A percentile compares a stretch with the other conserved stretches of the same genome.
These are phyloP conservation scores for Triplophysa rosa DNA, from an alignment of 2,113 vertebrate genomes.

Conservation along the genomic window DNA sequence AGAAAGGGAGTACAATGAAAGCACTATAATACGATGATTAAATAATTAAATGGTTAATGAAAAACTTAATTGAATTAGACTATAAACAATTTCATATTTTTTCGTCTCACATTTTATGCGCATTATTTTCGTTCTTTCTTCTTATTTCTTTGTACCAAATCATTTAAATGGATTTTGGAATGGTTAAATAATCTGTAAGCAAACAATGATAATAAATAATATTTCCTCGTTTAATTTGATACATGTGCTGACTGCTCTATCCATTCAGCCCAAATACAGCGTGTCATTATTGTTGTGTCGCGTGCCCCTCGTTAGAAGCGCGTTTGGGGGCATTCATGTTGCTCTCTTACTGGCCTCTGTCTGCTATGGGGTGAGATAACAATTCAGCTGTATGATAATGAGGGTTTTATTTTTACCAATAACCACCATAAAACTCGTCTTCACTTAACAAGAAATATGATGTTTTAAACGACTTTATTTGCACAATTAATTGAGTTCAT, in stretches of 20 bases:
- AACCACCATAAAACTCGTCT: slow-evolving; percentile 25
- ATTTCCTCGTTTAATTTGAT: slow-evolving; percentile 32
- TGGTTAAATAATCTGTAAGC: neutral
- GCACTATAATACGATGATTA: neutral
- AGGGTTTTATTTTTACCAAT: slow-evolving; percentile 42
- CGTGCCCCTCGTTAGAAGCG: slow-evolving; percentile 62
- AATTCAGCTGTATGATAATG: slow-evolving; percentile 79
- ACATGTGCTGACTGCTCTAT: slow-evolving; percentile 55
- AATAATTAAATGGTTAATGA: neutral
- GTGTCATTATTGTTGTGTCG: slow-evolving; percentile 70
- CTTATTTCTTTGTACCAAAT: neutral
- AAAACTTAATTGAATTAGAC: neutral
- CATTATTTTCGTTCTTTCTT: neutral
- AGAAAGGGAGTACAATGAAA: neutral
- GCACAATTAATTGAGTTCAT: neutral
- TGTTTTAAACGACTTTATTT: neutral
- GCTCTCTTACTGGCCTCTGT: slow-evolving; percentile 60
- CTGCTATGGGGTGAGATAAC: slow-evolving; percentile 54
- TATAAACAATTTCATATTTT: neutral
- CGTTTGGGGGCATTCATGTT: slow-evolving; percentile 59
- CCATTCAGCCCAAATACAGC: slow-evolving; percentile 62
- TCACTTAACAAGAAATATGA: neutral
- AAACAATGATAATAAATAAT: neutral
- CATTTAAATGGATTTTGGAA: neutral
- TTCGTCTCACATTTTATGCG: neutral